These are phyloP conservation scores for Talpa occidentalis DNA, from an alignment of 2,113 vertebrate genomes.

Conservation along the genomic window DNA sequence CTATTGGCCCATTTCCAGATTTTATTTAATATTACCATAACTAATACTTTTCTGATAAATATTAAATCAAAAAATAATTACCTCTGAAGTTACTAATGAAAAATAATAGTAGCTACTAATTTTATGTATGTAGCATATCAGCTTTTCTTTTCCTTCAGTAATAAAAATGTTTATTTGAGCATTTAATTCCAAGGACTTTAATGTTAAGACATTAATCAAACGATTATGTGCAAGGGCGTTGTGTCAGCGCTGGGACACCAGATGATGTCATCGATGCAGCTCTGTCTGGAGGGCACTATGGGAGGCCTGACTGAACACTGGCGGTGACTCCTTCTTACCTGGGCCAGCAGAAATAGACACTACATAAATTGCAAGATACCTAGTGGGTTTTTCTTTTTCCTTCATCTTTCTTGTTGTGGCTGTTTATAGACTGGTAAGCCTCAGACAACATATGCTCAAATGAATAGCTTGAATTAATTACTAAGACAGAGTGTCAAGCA, in stretches of 20 bases:
- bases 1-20: background rate
- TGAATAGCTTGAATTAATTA: background rate
- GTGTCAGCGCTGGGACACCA: background rate
- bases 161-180: constrained; percentile 41
- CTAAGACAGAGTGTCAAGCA: background rate
- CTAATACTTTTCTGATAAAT: background rate
- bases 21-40: background rate
- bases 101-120: constrained; percentile 3
- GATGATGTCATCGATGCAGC: background rate
- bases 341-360: background rate
- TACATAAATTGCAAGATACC: background rate
- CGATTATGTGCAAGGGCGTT: constrained; percentile 33
- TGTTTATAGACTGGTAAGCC: background rate
- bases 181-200: constrained; percentile 47
- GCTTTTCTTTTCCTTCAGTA: constrained; percentile 38
- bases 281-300: background rate
- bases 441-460: background rate
- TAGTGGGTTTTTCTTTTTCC: background rate
- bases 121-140: background rate
- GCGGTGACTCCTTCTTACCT: background rate
- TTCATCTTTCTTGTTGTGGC: background rate
- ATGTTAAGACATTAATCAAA: constrained; percentile 23
- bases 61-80: constrained; percentile 4
- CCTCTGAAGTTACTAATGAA: constrained; percentile 32
- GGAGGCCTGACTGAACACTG: background rate